Evolutionary conservation across 1,140 invertebrate species (phyloP).

Genomic region (Bombus confusus): DNA sequence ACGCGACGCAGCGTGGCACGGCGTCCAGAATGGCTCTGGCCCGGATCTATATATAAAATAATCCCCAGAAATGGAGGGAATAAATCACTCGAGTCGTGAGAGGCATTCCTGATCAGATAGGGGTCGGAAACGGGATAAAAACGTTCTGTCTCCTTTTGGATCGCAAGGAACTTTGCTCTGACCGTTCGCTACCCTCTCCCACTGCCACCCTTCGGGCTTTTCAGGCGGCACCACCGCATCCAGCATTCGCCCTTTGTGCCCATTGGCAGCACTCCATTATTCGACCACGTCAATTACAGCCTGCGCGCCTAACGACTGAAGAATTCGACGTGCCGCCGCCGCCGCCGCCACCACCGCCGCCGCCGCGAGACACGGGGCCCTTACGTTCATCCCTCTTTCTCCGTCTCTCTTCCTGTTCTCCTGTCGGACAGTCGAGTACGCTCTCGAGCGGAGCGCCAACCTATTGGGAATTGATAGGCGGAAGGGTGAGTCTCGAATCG

Average conservation of each 20-base stretch:
- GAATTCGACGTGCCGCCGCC: conserved; percentile 59
- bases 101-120: conserved; percentile 69
- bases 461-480: conserved; percentile 52
- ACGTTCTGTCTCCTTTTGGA: conserved; percentile 60
- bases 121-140: conserved; percentile 65
- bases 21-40: conserved; percentile 28
- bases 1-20: not conserved
- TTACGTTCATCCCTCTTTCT: conserved; percentile 39
- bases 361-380: conserved; percentile 33
- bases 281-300: conserved; percentile 67
- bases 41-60: conserved; percentile 67
- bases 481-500: conserved; percentile 37
- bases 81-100: conserved; percentile 70
- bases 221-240: conserved; percentile 25
- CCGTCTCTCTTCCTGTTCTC: not conserved
- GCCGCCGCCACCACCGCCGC: no score
- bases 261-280: conserved; percentile 65
- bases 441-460: conserved; percentile 19
- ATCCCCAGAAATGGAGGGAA: conserved; percentile 69
- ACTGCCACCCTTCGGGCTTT: conserved; percentile 32
- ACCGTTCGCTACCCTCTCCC: conserved; percentile 44
- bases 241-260: conserved; percentile 55
- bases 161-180: conserved; percentile 64
- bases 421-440: conserved; percentile 44
- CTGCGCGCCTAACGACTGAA: conserved; percentile 62